These are phyloP conservation scores for Barbus barbus DNA, from an alignment of 2,113 vertebrate species.

Conservation along the genomic window DNA sequence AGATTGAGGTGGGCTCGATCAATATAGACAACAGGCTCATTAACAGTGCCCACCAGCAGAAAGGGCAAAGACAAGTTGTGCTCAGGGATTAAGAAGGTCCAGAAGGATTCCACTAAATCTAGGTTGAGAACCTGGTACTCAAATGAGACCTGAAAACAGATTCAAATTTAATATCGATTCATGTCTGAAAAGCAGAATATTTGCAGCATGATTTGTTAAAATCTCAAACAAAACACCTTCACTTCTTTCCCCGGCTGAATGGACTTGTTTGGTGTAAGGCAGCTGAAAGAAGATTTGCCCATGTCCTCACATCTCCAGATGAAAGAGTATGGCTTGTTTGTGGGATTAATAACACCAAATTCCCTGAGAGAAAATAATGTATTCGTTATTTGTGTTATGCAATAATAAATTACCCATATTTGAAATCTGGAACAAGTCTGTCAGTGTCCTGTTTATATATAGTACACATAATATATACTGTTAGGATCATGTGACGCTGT, in stretches of 20 bases:
- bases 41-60: slow-evolving; percentile 80
- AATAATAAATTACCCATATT: not conserved
- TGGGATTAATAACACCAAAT: slow-evolving; percentile 86
- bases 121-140: slow-evolving; percentile 77
- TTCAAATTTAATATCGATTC: not conserved
- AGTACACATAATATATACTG: not conserved
- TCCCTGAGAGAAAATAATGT: slow-evolving; percentile 67
- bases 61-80: slow-evolving; percentile 81
- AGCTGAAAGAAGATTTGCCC: slow-evolving; percentile 73
- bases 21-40: slow-evolving; percentile 80
- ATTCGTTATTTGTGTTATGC: slow-evolving; percentile 5
- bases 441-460: not conserved
- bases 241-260: slow-evolving; percentile 81
- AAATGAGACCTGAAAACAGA: slow-evolving; percentile 77
- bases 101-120: slow-evolving; percentile 82
- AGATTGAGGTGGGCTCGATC: slow-evolving; percentile 81
- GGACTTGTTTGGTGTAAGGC: slow-evolving; percentile 75
- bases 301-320: slow-evolving; percentile 81
- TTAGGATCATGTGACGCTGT: not conserved
- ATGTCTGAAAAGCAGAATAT: not conserved
- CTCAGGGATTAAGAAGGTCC: slow-evolving; percentile 83
- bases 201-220: not conserved
- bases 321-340: slow-evolving; percentile 77
- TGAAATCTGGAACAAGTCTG: not conserved
- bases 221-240: slow-evolving; percentile 71